A percentile compares a stretch with the other conserved stretches of the same genome.
Conservation (phyloP, 2,113 vertebrate genomes). For the Fregetta grallaria region DNA sequence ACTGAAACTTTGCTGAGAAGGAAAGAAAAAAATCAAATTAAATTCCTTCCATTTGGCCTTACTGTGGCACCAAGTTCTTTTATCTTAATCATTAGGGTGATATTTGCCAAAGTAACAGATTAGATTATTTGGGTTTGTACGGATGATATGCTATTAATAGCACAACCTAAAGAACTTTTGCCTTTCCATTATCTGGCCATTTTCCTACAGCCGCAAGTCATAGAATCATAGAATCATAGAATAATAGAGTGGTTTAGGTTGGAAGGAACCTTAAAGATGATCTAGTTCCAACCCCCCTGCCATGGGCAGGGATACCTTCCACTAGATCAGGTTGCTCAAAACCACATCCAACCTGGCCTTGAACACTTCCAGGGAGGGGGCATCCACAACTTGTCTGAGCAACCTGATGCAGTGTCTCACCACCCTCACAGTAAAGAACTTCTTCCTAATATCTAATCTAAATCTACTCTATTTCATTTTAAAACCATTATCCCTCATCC, state of each 20-base stretch:
- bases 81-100: not conserved
- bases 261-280: not conserved
- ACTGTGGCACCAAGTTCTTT: not conserved
- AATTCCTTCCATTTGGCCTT: not conserved
- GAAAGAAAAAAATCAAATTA: not conserved
- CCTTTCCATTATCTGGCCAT: not conserved
- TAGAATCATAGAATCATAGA: not conserved
- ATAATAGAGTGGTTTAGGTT: not conserved
- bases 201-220: not conserved
- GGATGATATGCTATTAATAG: not conserved
- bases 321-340: too few relatives aligned
- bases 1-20: not conserved
- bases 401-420: not conserved
- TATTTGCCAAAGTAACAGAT: not conserved
- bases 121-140: not conserved
- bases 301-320: too few relatives aligned
- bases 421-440: not conserved
- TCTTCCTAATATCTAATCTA: not conserved
- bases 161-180: not conserved
- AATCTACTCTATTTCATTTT: not conserved
- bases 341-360: too few relatives aligned
- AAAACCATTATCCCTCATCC: not conserved
- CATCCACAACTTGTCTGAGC: too few relatives aligned
- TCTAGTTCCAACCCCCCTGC: not conserved
- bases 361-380: too few relatives aligned